Conservation (phyloP, 2,797 vertebrate genomes). For the Clarias fuscus region DNA sequence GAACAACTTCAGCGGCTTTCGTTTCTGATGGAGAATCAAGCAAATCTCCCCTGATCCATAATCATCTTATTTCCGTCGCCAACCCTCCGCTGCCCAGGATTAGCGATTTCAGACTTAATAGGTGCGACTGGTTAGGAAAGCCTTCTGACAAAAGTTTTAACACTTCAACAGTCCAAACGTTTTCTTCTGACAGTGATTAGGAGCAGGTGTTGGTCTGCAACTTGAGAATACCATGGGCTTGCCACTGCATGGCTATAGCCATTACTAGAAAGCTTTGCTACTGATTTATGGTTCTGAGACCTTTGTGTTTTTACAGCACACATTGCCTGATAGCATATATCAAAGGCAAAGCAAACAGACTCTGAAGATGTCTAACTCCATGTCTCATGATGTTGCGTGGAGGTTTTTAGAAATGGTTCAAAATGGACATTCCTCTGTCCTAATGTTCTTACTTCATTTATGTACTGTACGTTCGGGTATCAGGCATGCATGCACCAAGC, state of each 20-base stretch:
- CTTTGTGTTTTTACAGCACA: constrained; percentile 68
- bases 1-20: constrained; percentile 37
- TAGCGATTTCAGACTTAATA: constrained; percentile 36
- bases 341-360: constrained; percentile 31
- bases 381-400: not conserved
- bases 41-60: constrained; percentile 65
- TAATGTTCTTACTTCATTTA: not conserved
- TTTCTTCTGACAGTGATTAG: constrained; percentile 72
- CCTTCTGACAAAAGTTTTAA: constrained; percentile 66
- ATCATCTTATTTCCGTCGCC: constrained; percentile 44
- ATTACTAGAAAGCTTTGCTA: constrained; percentile 56
- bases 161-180: constrained; percentile 65
- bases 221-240: constrained; percentile 45
- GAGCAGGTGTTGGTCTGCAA: constrained; percentile 73
- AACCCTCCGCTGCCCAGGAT: constrained; percentile 53
- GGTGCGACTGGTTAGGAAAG: constrained; percentile 39
- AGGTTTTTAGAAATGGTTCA: constrained; percentile 16
- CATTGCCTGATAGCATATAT: constrained; percentile 64
- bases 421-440: not conserved
- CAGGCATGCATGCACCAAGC: too few relatives aligned
- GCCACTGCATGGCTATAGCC: constrained; percentile 25
- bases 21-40: constrained; percentile 50
- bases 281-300: constrained; percentile 72
- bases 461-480: not conserved
- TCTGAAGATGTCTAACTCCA: constrained; percentile 10